phyloP scores from a whole-genome alignment of 2,113 vertebrate species.

The Nanorana parkeri region DNA sequence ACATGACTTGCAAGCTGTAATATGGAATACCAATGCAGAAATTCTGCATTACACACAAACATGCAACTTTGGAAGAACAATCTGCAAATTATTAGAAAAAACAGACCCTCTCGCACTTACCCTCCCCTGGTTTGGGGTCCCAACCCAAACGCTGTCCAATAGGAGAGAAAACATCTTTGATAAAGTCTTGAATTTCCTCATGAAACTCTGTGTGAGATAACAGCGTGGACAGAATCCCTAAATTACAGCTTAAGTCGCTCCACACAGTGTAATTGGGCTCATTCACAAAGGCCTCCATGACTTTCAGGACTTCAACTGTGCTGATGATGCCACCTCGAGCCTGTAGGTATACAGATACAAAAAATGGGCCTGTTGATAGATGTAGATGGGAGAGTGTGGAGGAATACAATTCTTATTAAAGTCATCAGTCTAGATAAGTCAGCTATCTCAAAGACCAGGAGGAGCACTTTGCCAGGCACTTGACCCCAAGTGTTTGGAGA shows the following conservation, averaged over 20 bases:
- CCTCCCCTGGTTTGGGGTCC: slow-evolving; percentile 93
- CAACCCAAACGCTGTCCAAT: slow-evolving; percentile 92
- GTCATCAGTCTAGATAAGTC: too few species aligned
- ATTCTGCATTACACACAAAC: too few species aligned
- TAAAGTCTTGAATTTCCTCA: slow-evolving; percentile 94
- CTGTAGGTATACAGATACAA: slow-evolving; percentile 72
- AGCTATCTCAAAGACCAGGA: too few species aligned
- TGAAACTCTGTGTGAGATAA: slow-evolving; percentile 96
- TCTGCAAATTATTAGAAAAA: too few species aligned
- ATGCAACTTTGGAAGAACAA: too few species aligned
- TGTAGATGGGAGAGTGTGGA: too few species aligned
- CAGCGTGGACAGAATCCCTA: slow-evolving; percentile 91
- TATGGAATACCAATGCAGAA: too few species aligned
- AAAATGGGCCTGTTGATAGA: neutral
- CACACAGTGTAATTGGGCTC: slow-evolving; percentile 99
- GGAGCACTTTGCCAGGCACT: too few species aligned
- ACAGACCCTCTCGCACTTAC: slow-evolving; percentile 69
- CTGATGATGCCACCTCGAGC: slow-evolving; percentile 96
- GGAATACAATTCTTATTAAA: too few species aligned
- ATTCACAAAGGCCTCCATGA: slow-evolving; percentile 98
- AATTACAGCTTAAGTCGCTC: slow-evolving; percentile 98
- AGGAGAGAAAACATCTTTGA: slow-evolving; percentile 93
- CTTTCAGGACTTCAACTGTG: slow-evolving; percentile 95
- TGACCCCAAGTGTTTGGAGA: too few species aligned
- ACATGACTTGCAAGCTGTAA: too few species aligned